Base-by-base conservation (phyloP, 2,888 invertebrate genomes). In the Caradrina kadenii region DNA sequence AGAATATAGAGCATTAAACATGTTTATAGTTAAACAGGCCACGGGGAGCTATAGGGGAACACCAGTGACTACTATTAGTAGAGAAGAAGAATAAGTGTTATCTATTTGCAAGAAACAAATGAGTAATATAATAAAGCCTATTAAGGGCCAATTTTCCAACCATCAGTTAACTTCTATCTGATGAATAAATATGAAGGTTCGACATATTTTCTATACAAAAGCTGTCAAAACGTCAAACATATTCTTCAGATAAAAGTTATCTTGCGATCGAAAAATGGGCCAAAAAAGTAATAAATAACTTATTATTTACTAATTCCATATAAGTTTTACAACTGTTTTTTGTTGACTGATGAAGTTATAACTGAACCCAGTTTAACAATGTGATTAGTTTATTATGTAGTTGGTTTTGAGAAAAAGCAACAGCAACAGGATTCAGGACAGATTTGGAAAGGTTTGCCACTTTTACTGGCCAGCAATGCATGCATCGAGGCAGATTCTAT, bases 261-360 rank as follows among this genome's bases (percentile, higher is more conserved):
- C n/a, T n/a, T n/a, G n/a, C n/a, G n/a, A n/a, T n/a, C n/a, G n/a
- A n/a, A n/a, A n/a, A n/a, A n/a, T n/a, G n/a, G n/a, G n/a, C n/a
- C n/a, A n/a, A n/a, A 42, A 66, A 73, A 59, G n/a, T 42, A 66
- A 59, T 60, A 72, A 49, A 74, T 21, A 39, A 53, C 15, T 54
- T 42, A 59, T 45, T 72, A 13, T 3, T 39, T 39, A 66, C 13
- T 66, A 31, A 66, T 35, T 59, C 60, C 5, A 0, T 26, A 26
- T 31, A 0, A 0, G 15, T 2, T 54, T 53, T 31, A 19, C 17
- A 17, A 35, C 19, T 48, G 10, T 26, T 26, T 26, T 5, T 42
- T 53, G 5, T 22, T 35, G 21, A 45, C n/a, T 42, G 26, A 31
- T 49, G 31, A 15, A 19, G 2, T 22, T 6, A 7, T n/a, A 19